Percentiles rank a stretch among this genome's conserved stretches.
Conservation (phyloP, 2,113 vertebrate species). For the Callospermophilus lateralis region DNA sequence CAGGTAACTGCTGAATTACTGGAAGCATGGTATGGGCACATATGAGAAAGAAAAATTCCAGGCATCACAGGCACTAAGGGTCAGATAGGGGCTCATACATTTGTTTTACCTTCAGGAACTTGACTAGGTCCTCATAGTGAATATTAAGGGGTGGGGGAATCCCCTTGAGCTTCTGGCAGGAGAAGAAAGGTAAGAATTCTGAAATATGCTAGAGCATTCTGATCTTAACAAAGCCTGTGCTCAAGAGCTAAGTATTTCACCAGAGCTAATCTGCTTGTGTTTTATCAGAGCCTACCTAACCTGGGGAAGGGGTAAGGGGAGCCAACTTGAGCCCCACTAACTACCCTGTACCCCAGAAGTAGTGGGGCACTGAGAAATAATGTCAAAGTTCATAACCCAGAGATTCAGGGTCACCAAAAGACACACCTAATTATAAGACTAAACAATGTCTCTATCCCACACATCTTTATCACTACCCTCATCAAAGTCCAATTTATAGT, state of each 20-base stretch:
- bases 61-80: background rate
- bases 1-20: background rate
- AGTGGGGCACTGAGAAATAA: background rate
- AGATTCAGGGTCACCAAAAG: background rate
- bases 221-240: background rate
- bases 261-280: background rate
- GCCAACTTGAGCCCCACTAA: background rate
- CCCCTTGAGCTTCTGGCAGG: background rate
- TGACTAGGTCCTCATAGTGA: background rate
- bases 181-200: background rate
- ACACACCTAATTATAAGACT: background rate
- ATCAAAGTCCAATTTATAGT: background rate
- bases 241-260: background rate
- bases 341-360: background rate
- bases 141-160: background rate
- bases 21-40: background rate
- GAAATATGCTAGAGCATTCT: background rate
- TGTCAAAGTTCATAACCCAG: background rate
- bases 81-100: background rate
- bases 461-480: background rate
- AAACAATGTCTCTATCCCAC: background rate
- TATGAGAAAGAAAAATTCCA: background rate
- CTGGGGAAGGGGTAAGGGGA: background rate
- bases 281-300: background rate
- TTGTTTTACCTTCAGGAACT: background rate